These are phyloP conservation scores for Selene dorsalis DNA, from an alignment of 2,797 vertebrate genomes.

Conservation along the genomic window DNA sequence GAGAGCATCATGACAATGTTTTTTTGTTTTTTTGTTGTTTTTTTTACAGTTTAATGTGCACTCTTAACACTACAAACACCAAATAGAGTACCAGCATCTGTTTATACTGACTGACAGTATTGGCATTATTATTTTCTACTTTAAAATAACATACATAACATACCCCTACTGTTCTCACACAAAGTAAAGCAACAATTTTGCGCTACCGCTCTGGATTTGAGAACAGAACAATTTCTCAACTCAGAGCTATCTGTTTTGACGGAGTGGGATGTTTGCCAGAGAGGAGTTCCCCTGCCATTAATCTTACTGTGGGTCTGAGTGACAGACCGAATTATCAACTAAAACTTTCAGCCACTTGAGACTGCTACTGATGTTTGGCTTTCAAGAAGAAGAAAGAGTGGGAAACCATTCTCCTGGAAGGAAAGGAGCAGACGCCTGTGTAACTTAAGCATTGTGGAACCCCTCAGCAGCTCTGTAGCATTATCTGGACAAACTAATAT, in stretches of 20 bases:
- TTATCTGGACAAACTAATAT: conserved; percentile 86
- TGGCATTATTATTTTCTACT: not conserved
- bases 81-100: not conserved
- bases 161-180: not conserved
- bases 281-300: conserved; percentile 80
- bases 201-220: conserved; percentile 45
- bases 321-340: conserved; percentile 81
- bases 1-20: not conserved
- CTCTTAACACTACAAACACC: not conserved
- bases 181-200: conserved; percentile 14
- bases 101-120: not conserved
- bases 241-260: conserved; percentile 77
- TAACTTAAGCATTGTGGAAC: conserved; percentile 80
- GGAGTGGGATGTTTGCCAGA: conserved; percentile 74
- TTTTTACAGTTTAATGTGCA: conserved; percentile 7
- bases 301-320: conserved; percentile 75
- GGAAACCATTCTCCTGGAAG: conserved; percentile 70
- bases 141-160: not conserved
- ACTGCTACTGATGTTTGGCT: conserved; percentile 83
- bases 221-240: conserved; percentile 57
- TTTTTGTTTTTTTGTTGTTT: too few species aligned
- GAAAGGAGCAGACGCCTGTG: conserved; percentile 68
- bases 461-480: conserved; percentile 69
- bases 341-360: conserved; percentile 84
- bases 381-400: conserved; percentile 80